These are phyloP conservation scores for Mermis nigrescens DNA, from an alignment of 2,888 invertebrate genomes.

Conservation along the genomic window DNA sequence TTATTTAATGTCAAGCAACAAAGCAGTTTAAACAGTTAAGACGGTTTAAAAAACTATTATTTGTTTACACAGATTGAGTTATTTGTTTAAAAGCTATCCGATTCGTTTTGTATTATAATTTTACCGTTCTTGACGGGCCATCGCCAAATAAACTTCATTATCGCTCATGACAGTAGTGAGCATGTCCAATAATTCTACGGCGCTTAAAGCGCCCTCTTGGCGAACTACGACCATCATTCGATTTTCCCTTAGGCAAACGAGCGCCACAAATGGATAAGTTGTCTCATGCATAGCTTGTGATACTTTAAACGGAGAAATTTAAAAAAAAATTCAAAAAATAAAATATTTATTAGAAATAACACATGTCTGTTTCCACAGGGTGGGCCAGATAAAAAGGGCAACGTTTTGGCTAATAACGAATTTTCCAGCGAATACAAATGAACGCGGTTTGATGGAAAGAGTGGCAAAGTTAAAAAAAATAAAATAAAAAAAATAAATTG, in stretches of 20 bases:
- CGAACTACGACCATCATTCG: conserved; percentile 77
- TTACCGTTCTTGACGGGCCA: conserved; percentile 64
- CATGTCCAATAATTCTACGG: conserved; percentile 50
- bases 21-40: too few relatives aligned
- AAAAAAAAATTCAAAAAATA: conserved; percentile 3
- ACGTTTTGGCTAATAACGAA: too few relatives aligned
- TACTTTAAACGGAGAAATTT: conserved; percentile 38
- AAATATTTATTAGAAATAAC: too few relatives aligned
- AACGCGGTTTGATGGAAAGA: too few relatives aligned
- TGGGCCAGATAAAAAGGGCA: too few relatives aligned
- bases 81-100: not conserved
- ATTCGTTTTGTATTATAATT: too few relatives aligned
- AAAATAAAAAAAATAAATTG: too few relatives aligned
- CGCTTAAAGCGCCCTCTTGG: conserved; percentile 61
- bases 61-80: not conserved
- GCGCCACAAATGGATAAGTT: conserved; percentile 64
- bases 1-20: too few relatives aligned
- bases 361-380: too few relatives aligned
- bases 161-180: conserved; percentile 56
- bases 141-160: conserved; percentile 66
- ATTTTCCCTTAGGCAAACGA: conserved; percentile 69
- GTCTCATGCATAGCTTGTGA: conserved; percentile 64
- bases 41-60: not conserved
- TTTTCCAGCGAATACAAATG: too few relatives aligned
- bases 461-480: too few relatives aligned